These are phyloP conservation scores for Ochotona princeps DNA, from an alignment of 2,113 vertebrate genomes.

Conservation along the genomic window DNA sequence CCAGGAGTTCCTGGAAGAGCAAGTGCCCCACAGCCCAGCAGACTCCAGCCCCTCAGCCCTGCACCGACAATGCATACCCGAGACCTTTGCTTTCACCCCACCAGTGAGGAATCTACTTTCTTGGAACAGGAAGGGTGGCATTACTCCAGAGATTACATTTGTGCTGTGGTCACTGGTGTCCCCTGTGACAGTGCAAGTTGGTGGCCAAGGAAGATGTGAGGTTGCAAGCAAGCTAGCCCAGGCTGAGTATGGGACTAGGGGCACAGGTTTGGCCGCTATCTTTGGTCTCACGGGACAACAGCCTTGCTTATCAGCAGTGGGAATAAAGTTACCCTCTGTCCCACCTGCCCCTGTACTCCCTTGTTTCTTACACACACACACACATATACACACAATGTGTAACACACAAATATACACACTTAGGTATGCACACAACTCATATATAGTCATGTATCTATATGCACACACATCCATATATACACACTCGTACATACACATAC, in stretches of 20 bases:
- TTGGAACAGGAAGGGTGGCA: not conserved
- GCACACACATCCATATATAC: not conserved
- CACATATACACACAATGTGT: not conserved
- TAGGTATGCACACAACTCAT: not conserved
- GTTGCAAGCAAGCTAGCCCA: not conserved
- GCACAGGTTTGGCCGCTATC: not conserved
- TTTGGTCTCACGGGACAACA: constrained; percentile 18
- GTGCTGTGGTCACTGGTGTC: not conserved
- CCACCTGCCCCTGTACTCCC: not conserved
- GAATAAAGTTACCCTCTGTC: not conserved
- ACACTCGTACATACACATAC: not conserved
- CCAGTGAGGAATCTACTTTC: not conserved
- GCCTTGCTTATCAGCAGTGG: constrained; percentile 1
- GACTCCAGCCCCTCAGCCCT: not conserved
- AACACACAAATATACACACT: not conserved
- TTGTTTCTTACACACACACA: not conserved
- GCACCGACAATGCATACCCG: not conserved
- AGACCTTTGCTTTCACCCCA: not conserved
- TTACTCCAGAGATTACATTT: not conserved
- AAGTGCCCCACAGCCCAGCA: not conserved
- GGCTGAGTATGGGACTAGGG: not conserved
- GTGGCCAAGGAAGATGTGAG: not conserved
- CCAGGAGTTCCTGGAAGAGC: not conserved
- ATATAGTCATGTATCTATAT: no score
- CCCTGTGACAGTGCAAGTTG: not conserved